Conservation (phyloP, 64 coral and sea anemone species). For the Montipora foliosa region DNA sequence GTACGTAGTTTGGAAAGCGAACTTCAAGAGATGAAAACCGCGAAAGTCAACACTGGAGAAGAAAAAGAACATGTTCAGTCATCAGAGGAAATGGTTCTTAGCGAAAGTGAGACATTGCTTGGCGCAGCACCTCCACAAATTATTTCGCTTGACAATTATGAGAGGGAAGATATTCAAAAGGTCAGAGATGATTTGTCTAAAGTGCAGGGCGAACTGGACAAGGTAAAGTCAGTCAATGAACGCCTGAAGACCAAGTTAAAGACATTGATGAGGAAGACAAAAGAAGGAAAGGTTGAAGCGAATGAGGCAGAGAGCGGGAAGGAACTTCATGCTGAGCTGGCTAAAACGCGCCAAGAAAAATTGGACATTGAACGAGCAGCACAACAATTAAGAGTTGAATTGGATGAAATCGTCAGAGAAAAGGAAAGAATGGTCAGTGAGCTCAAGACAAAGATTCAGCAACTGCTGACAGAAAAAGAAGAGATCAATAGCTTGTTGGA, state of each 20-base stretch:
- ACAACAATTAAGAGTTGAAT: conserved; percentile 76
- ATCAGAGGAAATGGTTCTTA: conserved; percentile 63
- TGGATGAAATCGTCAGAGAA: conserved; percentile 79
- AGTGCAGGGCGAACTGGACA: conserved; percentile 10
- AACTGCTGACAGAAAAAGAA: conserved; percentile 50
- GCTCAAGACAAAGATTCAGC: conserved; percentile 69
- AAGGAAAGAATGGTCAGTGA: conserved; percentile 75
- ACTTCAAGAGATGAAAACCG: background rate
- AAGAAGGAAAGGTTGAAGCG: conserved; percentile 47
- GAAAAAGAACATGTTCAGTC: conserved; percentile 66
- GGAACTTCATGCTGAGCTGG: conserved; percentile 44
- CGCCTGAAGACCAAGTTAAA: conserved; percentile 31
- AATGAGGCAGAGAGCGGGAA: conserved; percentile 12
- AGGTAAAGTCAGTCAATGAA: conserved; percentile 30
- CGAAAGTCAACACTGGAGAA: background rate
- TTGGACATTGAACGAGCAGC: conserved; percentile 64
- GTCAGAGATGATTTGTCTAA: conserved; percentile 23
- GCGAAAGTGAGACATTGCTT: conserved; percentile 52
- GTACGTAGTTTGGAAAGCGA: conserved; percentile 16
- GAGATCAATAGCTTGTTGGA: conserved; percentile 40
- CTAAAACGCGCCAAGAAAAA: conserved; percentile 76
- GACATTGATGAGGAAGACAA: conserved; percentile 48
- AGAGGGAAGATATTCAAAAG: background rate
- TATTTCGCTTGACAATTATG: background rate
- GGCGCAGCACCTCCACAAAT: background rate